These are phyloP conservation scores for Eclectus roratus DNA, from an alignment of 2,113 vertebrate species.

Conservation along the genomic window DNA sequence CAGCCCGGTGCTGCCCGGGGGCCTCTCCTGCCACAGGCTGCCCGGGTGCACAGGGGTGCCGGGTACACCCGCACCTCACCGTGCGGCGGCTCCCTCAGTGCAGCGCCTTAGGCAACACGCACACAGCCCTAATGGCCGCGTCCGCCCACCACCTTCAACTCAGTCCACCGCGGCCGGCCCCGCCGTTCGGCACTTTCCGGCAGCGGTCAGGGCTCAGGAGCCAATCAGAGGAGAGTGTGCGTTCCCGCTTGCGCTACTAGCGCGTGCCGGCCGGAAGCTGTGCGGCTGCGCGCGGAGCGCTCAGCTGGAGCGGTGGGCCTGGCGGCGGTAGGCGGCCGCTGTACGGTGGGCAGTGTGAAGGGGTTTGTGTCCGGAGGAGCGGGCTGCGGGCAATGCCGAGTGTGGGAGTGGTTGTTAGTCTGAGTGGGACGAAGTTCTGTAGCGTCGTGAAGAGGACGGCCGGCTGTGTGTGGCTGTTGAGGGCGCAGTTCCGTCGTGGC, in stretches of 20 bases:
- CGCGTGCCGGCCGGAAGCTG: accelerated
- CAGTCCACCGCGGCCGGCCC: accelerated
- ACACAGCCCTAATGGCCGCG: too few species aligned
- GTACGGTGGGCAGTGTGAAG: accelerated
- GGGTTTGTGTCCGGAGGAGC: accelerated
- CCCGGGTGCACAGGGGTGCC: background rate
- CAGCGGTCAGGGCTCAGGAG: background rate
- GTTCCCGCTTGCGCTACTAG: background rate
- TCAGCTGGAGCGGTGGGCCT: accelerated
- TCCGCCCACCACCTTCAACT: too few species aligned
- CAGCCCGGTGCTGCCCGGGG: background rate
- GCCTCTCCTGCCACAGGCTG: too few species aligned
- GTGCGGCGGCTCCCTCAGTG: background rate
- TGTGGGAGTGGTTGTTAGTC: accelerated
- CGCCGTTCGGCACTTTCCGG: background rate
- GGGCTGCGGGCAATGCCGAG: accelerated
- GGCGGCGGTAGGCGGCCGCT: background rate
- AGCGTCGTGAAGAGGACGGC: accelerated
- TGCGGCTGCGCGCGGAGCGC: background rate
- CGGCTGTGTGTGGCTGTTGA: accelerated
- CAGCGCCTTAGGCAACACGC: background rate
- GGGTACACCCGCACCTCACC: background rate
- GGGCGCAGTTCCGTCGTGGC: accelerated
- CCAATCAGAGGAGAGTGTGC: background rate
- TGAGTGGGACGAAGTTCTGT: accelerated